Conservation (phyloP, 2,113 vertebrate genomes). For the Aldabrachelys gigantea region DNA sequence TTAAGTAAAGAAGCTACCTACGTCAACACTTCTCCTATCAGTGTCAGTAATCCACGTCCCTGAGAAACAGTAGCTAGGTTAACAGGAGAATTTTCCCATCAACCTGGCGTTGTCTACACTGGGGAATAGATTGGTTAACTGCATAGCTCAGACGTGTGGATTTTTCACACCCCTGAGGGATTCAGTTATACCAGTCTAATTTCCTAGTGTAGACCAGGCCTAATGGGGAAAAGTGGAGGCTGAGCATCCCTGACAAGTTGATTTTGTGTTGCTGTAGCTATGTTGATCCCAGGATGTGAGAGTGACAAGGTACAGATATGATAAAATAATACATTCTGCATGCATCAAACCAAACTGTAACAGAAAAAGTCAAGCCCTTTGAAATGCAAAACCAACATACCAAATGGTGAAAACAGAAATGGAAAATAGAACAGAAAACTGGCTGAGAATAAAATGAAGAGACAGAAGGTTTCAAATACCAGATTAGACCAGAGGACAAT, state of each 20-base stretch:
- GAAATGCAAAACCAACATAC: not conserved
- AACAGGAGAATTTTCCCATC: not conserved
- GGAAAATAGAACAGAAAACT: not conserved
- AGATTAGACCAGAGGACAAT: not conserved
- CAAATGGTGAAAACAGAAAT: not conserved
- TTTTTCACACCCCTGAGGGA: not conserved
- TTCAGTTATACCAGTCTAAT: not conserved
- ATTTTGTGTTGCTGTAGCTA: not conserved
- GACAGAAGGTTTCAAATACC: not conserved
- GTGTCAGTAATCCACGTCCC: not conserved
- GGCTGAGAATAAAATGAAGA: not conserved
- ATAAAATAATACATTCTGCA: not conserved
- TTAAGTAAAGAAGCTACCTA: not conserved
- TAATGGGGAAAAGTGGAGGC: not conserved
- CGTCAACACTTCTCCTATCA: not conserved
- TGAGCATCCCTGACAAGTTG: not conserved
- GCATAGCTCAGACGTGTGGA: not conserved
- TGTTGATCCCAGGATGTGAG: not conserved
- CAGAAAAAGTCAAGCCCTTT: rapidly evolving
- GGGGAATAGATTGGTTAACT: not conserved
- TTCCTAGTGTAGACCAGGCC: not conserved
- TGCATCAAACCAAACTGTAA: not conserved
- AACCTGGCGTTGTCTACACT: not conserved
- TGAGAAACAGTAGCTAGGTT: not conserved
- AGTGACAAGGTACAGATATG: not conserved